Evolutionary conservation across 92 coral and sea anemone genomes (phyloP), one percentile per base, ranked within the genome.

Genomic region (Montipora capitata): DNA sequence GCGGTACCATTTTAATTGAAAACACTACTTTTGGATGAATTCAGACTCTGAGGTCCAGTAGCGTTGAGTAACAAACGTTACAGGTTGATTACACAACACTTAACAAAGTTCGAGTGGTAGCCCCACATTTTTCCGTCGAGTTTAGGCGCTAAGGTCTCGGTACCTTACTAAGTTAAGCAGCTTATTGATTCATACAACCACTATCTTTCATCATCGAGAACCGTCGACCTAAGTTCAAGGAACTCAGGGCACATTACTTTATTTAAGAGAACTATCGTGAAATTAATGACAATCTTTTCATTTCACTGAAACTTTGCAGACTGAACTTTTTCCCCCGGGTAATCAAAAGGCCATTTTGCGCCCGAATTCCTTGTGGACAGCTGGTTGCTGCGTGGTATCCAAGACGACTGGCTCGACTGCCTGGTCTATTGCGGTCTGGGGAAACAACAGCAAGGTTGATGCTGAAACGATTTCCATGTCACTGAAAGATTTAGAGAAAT

Each of bases 281-380:
- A 27, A 27, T 27, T 27, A 58, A 58, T 58, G 64, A 6, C 13
- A 58, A 58, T 58, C 3, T 58, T 58, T 58, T 58, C 64, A 58
- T 9, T 58, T 58, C 64, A 58, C 16, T 58, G 64, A 58, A 58
- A 58, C 64, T 58, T 58, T 58, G 17, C 64, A 58, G 64, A 49
- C 0, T 49, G 57, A 49, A 49, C 57, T 49, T 49, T 49, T 49
- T 11, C 57, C 57, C 57, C 57, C 57, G 7, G 57, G 57, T 49
- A 11, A 49, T 49, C 57, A 2, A 49, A 49, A 6, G 3, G 64
- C 17, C 64, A 58, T 58, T 58, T 0, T 58, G 64, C 64, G 20
- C 64, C 64, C 64, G n/a, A 58, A 58, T 58, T 58, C 64, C n/a
- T 10, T 58, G 64, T 58, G 64, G 64, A 58, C 64, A 58, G 64